Evolutionary conservation across 2,797 vertebrate species (phyloP).

Genomic region (Sebastiscus albofasciatus): DNA sequence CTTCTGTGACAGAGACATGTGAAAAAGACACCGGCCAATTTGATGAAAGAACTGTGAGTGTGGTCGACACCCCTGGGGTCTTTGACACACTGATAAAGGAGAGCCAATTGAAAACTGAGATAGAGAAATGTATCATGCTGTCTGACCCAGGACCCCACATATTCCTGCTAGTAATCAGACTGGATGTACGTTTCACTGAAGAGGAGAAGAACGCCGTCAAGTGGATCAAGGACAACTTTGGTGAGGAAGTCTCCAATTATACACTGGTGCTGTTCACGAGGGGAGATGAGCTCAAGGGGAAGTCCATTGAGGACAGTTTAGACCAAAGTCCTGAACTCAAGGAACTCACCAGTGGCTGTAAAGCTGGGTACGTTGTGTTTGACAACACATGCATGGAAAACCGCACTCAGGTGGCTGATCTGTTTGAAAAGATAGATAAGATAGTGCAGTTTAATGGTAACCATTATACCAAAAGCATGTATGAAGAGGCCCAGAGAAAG

Average conservation of each 20-base stretch:
- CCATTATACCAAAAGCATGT: slow-evolving; percentile 52
- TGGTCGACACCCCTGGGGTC: slow-evolving; percentile 73
- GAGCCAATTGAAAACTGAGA: slow-evolving; percentile 32
- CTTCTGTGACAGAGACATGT: slow-evolving; percentile 54
- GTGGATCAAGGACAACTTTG: slow-evolving; percentile 60
- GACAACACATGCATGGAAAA: slow-evolving; percentile 37
- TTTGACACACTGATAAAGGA: slow-evolving; percentile 40
- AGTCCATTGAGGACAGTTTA: neutral
- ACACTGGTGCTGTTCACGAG: slow-evolving; percentile 59
- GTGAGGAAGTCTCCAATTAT: slow-evolving; percentile 35
- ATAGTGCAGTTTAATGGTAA: slow-evolving; percentile 39
- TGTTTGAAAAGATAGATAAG: slow-evolving; percentile 57
- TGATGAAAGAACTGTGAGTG: slow-evolving; percentile 24
- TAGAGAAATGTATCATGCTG: slow-evolving; percentile 42
- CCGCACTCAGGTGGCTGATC: slow-evolving; percentile 54
- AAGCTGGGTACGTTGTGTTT: slow-evolving; percentile 46
- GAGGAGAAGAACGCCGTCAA: slow-evolving; percentile 40
- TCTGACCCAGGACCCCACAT: slow-evolving; percentile 64
- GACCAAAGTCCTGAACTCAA: neutral
- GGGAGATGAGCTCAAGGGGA: slow-evolving; percentile 23
- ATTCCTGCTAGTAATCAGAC: slow-evolving; percentile 63
- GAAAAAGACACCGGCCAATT: neutral
- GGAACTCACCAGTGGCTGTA: neutral
- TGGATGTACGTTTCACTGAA: slow-evolving; percentile 34
- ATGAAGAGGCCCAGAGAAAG: slow-evolving; percentile 41